Evolutionary conservation across 1,140 invertebrate species (phyloP).

Genomic region (Proales similis): DNA sequence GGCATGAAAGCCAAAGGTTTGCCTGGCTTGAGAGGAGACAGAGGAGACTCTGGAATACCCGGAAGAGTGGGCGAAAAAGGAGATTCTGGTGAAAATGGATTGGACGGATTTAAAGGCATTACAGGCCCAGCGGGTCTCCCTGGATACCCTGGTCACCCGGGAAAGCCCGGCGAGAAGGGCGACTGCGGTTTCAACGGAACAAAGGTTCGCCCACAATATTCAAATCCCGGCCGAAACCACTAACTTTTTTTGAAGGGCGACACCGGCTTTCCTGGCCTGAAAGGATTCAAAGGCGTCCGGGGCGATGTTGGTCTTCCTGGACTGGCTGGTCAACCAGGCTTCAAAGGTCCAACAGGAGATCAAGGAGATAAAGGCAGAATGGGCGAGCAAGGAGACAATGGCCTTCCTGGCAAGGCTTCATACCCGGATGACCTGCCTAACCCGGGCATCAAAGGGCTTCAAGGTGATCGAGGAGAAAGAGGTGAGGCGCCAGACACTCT

Average conservation of each 20-base stretch:
- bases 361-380: slow-evolving; percentile 50
- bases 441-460: no score
- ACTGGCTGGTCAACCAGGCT: slow-evolving; percentile 25
- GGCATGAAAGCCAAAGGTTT: no score
- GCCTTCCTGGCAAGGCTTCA: no score
- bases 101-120: not conserved
- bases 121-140: slow-evolving; percentile 8
- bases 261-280: not conserved
- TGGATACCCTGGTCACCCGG: not conserved
- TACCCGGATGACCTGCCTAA: no score
- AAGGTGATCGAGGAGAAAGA: not conserved
- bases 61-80: slow-evolving; percentile 24
- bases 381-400: not conserved
- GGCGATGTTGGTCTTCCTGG: slow-evolving; percentile 32
- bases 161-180: slow-evolving; percentile 36
- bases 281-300: not conserved
- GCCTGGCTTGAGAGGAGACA: not conserved
- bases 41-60: not conserved
- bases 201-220: not conserved
- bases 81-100: not conserved
- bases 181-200: slow-evolving; percentile 8
- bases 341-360: slow-evolving; percentile 39
- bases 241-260: not conserved
- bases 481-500: not conserved
- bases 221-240: not conserved